phyloP scores from a whole-genome alignment of 2,113 vertebrate genomes.

The Elgaria multicarinata region DNA sequence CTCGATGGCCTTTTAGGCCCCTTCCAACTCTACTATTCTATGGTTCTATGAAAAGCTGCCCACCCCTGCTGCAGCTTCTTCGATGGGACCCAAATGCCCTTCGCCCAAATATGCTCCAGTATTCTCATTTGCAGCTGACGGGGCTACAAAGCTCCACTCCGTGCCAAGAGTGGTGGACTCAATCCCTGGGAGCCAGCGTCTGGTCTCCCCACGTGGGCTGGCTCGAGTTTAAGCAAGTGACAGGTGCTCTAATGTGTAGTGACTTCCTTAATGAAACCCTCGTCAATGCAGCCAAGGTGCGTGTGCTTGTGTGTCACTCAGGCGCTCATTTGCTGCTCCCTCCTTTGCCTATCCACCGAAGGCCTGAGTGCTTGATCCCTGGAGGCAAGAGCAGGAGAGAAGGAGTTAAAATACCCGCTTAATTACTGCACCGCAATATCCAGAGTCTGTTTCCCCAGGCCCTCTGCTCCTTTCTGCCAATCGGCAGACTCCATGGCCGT shows the following conservation, averaged over 20 bases:
- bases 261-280: not conserved
- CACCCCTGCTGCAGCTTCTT: not conserved
- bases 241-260: not conserved
- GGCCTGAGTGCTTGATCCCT: not conserved
- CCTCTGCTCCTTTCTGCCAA: too few relatives aligned
- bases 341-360: too few relatives aligned
- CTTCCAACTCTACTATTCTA: too few relatives aligned
- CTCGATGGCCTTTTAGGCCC: too few relatives aligned
- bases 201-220: not conserved
- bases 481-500: too few relatives aligned
- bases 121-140: slow-evolving; percentile 1
- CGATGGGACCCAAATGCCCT: too few relatives aligned
- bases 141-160: slow-evolving; percentile 4
- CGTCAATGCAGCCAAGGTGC: not conserved
- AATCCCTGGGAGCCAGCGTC: slow-evolving; percentile 12
- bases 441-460: too few relatives aligned
- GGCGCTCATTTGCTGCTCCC: too few relatives aligned
- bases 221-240: not conserved
- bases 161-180: slow-evolving; percentile 18
- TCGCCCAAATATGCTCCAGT: not conserved
- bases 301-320: too few relatives aligned
- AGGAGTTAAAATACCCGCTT: not conserved
- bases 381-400: not conserved
- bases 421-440: too few relatives aligned
- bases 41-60: not conserved